Conservation (phyloP, 2,113 vertebrate genomes). For the Copsychus sechellarum region DNA sequence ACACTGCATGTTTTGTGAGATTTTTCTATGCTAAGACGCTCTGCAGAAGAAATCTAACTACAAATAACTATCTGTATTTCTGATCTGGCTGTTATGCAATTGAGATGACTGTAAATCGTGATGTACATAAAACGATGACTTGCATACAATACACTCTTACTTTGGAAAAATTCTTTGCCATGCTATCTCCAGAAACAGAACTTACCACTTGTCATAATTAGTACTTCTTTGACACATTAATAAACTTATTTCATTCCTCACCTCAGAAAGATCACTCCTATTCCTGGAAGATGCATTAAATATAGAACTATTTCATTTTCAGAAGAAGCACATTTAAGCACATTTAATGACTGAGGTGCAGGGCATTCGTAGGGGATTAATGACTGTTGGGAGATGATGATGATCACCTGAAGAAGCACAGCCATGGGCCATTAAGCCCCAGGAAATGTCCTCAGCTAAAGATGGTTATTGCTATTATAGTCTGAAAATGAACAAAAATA, state of each 20-base stretch:
- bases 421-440: conserved; percentile 28
- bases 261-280: background rate
- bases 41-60: background rate
- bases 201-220: background rate
- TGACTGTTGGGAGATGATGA: conserved; percentile 51
- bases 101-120: background rate
- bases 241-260: conserved; percentile 23
- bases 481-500: background rate
- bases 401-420: conserved; percentile 35
- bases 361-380: conserved; percentile 33
- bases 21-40: background rate
- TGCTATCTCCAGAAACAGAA: background rate
- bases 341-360: conserved; percentile 24
- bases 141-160: background rate
- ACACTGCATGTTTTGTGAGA: background rate
- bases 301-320: conserved; percentile 38
- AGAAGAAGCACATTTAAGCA: conserved; percentile 28
- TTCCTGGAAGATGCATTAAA: conserved; percentile 54
- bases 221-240: background rate
- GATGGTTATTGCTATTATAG: conserved; percentile 36
- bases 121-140: background rate
- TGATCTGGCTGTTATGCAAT: background rate
- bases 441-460: conserved; percentile 53
- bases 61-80: background rate
- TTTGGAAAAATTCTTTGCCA: background rate